phyloP scores from a whole-genome alignment of 2,888 invertebrate species.

The Acanthosepion lycidas region DNA sequence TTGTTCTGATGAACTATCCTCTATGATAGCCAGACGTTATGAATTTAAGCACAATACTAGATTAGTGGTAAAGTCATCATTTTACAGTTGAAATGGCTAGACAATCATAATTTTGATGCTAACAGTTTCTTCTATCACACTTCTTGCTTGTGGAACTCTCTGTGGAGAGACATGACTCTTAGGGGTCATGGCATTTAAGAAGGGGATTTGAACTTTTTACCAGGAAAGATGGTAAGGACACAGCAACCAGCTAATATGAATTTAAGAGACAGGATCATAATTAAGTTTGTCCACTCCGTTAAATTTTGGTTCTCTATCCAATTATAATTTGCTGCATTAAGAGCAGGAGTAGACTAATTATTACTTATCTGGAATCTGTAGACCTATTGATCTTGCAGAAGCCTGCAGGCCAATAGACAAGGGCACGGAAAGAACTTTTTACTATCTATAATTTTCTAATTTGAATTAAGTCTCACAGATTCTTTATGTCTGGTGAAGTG shows the following conservation, averaged over 20 bases:
- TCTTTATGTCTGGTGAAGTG: neutral
- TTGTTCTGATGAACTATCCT: no score
- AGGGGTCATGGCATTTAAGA: no score
- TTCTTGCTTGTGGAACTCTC: no score
- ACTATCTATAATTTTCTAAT: neutral
- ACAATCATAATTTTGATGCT: no score
- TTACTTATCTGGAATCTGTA: neutral
- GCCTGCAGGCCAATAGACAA: neutral
- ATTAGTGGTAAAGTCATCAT: no score
- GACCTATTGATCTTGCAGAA: neutral
- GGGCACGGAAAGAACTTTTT: neutral
- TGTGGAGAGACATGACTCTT: no score
- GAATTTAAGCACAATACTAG: no score
- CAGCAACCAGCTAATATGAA: neutral
- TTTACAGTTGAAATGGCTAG: no score
- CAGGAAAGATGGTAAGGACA: neutral
- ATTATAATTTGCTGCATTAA: neutral
- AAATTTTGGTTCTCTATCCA: neutral
- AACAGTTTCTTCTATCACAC: no score
- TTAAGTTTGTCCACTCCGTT: neutral
- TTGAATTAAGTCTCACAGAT: neutral
- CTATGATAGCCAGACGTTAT: no score
- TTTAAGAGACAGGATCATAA: neutral
- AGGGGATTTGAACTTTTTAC: neutral
- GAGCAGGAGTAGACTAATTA: neutral